A percentile compares a stretch with the other conserved stretches of the same genome.
phyloP scores from a whole-genome alignment of 2,888 invertebrate species.

The Stenolophus ochropezus region DNA sequence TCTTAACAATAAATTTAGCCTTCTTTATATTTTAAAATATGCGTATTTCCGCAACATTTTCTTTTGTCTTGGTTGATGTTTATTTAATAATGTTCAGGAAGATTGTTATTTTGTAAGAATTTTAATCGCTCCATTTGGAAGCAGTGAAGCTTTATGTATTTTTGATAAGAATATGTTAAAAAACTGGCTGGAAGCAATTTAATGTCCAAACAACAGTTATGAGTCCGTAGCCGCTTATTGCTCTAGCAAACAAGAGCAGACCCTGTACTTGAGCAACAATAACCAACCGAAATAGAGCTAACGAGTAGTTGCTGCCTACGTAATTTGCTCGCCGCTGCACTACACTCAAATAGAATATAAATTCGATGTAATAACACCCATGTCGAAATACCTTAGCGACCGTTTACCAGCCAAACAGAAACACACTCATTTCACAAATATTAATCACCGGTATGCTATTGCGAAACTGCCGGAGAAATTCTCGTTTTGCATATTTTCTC shows the following conservation, averaged over 20 bases:
- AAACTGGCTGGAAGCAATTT: slow-evolving; percentile 35
- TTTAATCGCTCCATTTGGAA: slow-evolving; percentile 14
- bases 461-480: not conserved
- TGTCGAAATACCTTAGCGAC: slow-evolving; percentile 27
- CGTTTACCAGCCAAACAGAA: slow-evolving; percentile 3
- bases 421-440: not conserved
- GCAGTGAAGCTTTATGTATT: not conserved
- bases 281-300: slow-evolving; percentile 27
- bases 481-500: slow-evolving; percentile 10
- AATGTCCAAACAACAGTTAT: slow-evolving; percentile 41
- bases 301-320: slow-evolving; percentile 22
- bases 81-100: too few species aligned
- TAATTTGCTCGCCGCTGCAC: slow-evolving; percentile 27
- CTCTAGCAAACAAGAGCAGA: slow-evolving; percentile 27
- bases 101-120: too few species aligned
- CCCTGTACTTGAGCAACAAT: slow-evolving; percentile 21
- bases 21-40: too few species aligned
- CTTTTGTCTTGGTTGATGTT: too few species aligned
- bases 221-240: slow-evolving; percentile 44
- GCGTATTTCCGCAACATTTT: too few species aligned
- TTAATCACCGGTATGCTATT: slow-evolving; percentile 14
- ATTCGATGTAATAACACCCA: slow-evolving; percentile 30
- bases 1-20: too few species aligned
- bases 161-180: slow-evolving; percentile 16
- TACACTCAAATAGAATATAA: slow-evolving; percentile 27